Conservation (phyloP, 2,797 vertebrate species). For the Amphiprion clarkii region DNA sequence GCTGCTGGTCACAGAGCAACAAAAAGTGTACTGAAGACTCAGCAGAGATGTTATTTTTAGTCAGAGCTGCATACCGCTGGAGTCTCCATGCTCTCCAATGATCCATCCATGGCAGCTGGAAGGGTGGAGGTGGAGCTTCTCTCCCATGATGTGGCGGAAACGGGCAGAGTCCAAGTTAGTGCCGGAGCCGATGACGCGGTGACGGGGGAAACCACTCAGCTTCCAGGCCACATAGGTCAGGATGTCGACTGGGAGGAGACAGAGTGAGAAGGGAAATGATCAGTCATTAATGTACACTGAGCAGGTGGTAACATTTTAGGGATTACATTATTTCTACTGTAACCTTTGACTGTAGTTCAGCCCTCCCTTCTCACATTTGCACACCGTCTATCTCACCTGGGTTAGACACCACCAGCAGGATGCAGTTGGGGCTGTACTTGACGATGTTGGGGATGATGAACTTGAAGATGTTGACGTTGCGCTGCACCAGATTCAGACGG, state of each 20-base stretch:
- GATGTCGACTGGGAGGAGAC: constrained; percentile 89
- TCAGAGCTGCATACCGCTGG: constrained; percentile 89
- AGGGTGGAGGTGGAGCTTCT: constrained; percentile 91
- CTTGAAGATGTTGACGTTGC: constrained; percentile 98
- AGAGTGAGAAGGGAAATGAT: neutral
- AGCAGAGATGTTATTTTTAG: constrained; percentile 47
- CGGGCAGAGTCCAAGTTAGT: constrained; percentile 97
- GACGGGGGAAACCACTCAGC: constrained; percentile 95
- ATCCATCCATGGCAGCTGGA: constrained; percentile 97
- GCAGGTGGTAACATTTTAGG: neutral
- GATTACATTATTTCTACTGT: neutral
- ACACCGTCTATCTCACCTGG: constrained; percentile 85
- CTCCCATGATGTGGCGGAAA: constrained; percentile 96
- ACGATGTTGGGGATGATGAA: constrained; percentile 98
- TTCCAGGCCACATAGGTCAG: constrained; percentile 99
- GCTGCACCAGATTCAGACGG: constrained; percentile 96
- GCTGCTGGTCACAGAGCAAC: neutral
- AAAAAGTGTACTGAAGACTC: neutral
- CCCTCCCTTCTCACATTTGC: constrained; percentile 34
- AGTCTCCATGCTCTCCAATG: constrained; percentile 96
- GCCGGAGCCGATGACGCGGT: constrained; percentile 96
- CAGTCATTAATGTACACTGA: neutral
- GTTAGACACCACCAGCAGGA: constrained; percentile 95
- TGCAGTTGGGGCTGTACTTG: constrained; percentile 96
- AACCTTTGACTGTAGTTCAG: too few relatives aligned